A percentile compares a stretch with the other conserved stretches of the same genome.
Conservation (phyloP, 2,888 invertebrate species). For the Polyommatus iphigenia region DNA sequence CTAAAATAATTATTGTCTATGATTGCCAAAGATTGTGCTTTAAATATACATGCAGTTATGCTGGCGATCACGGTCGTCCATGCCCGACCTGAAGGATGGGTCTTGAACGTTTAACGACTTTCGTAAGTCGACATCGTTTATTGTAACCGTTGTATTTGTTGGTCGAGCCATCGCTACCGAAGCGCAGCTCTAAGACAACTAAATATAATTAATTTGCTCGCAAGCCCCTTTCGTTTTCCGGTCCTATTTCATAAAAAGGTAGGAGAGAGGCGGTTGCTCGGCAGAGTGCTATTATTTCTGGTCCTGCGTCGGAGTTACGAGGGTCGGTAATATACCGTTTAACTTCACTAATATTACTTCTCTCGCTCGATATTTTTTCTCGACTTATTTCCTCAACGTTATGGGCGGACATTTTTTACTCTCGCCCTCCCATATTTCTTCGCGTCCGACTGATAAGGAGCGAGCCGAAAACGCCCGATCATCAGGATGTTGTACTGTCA, state of each 20-base stretch:
- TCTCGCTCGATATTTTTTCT: constrained; percentile 12
- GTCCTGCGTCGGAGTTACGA: background rate
- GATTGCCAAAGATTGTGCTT: too few species aligned
- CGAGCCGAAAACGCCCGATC: background rate
- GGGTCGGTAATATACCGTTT: constrained; percentile 7
- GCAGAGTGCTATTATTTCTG: background rate
- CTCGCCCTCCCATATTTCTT: background rate
- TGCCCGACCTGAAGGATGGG: too few species aligned
- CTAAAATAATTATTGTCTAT: too few species aligned
- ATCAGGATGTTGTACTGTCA: background rate
- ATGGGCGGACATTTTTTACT: constrained; percentile 7
- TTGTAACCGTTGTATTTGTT: too few species aligned
- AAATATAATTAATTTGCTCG: background rate
- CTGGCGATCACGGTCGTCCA: too few species aligned
- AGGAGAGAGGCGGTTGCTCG: background rate
- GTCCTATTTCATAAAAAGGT: background rate
- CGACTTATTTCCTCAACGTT: constrained; percentile 9
- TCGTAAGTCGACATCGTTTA: too few species aligned
- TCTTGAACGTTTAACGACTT: too few species aligned
- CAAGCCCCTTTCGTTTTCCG: background rate
- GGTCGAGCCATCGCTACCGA: background rate
- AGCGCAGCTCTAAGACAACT: background rate
- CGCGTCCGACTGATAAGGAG: background rate
- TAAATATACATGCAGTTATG: too few species aligned
- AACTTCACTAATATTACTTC: constrained; percentile 6